Evolutionary conservation across 2,888 invertebrate species (phyloP).

Genomic region (Monopis laevigella): DNA sequence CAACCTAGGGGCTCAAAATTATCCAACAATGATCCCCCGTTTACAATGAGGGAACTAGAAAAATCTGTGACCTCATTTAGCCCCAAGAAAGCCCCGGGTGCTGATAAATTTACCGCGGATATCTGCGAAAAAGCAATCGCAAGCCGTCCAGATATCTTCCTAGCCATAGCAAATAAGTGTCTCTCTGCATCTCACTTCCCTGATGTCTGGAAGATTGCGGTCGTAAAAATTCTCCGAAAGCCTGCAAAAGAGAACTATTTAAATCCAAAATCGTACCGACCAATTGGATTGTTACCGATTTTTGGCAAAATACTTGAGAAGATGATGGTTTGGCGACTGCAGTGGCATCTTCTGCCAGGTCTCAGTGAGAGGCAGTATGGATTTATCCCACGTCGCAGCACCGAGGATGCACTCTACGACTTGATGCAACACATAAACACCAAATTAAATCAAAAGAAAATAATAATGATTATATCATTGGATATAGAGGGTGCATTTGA

Average conservation of each 20-base stretch:
- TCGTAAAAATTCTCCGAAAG: slow-evolving; percentile 16
- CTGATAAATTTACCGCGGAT: slow-evolving; percentile 15
- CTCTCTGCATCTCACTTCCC: slow-evolving; percentile 9
- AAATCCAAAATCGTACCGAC: slow-evolving; percentile 13
- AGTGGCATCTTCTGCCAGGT: slow-evolving; percentile 2
- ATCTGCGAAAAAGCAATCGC: slow-evolving; percentile 8
- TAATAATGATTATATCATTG: slow-evolving; percentile 11
- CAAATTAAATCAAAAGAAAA: background rate
- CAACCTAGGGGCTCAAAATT: background rate
- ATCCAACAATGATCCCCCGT: slow-evolving; percentile 6
- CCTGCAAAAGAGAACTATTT: slow-evolving; percentile 13
- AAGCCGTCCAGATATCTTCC: background rate
- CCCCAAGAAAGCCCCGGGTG: slow-evolving; percentile 16
- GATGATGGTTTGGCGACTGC: slow-evolving; percentile 9
- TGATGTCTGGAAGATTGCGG: slow-evolving; percentile 16
- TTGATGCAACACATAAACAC: background rate
- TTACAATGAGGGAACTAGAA: slow-evolving; percentile 11
- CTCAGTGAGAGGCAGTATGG: slow-evolving; percentile 11
- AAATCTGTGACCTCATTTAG: slow-evolving; percentile 1
- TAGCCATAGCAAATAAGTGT: slow-evolving; percentile 10
- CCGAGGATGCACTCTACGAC: slow-evolving; percentile 12
- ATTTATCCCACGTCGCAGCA: slow-evolving; percentile 12
- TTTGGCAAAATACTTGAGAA: slow-evolving; percentile 13
- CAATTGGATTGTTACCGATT: slow-evolving; percentile 12
- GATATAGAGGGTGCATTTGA: slow-evolving; percentile 8